A percentile compares a stretch with the other conserved stretches of the same genome.
phyloP scores from a whole-genome alignment of 2,113 vertebrate species.

The Nothocercus julius region DNA sequence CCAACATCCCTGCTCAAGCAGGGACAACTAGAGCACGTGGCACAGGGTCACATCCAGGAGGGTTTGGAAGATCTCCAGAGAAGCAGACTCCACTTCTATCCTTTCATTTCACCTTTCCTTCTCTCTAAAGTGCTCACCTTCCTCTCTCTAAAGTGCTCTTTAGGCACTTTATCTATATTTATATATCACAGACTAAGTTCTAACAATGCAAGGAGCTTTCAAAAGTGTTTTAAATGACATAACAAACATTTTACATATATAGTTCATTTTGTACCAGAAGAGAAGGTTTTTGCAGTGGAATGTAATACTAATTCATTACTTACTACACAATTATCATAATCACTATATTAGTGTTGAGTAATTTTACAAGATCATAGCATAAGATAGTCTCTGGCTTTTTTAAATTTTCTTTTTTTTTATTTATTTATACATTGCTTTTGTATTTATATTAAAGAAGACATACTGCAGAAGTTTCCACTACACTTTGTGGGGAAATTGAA shows the following conservation, averaged over 20 bases:
- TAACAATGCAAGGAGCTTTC: neutral
- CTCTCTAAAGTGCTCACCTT: neutral
- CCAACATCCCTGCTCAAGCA: too few relatives aligned
- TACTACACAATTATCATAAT: neutral
- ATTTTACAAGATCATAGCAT: neutral
- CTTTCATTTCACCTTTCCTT: neutral
- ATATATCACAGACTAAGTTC: neutral
- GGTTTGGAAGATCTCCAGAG: too few relatives aligned
- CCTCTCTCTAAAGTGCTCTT: neutral
- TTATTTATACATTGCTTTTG: too few relatives aligned
- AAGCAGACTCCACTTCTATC: neutral
- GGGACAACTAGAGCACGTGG: too few relatives aligned
- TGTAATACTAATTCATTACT: neutral
- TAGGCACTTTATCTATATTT: neutral
- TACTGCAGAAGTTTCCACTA: neutral
- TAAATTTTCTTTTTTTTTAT: neutral
- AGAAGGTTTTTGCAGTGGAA: neutral
- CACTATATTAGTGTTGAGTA: neutral
- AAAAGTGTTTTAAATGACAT: neutral
- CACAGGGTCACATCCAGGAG: too few relatives aligned
- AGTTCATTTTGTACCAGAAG: neutral
- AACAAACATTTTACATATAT: neutral
- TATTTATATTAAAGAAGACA: neutral
- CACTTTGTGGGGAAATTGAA: neutral
- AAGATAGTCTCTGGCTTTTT: accelerated